phyloP scores from a whole-genome alignment of 2,888 invertebrate genomes.

The Melieria crassipennis region DNA sequence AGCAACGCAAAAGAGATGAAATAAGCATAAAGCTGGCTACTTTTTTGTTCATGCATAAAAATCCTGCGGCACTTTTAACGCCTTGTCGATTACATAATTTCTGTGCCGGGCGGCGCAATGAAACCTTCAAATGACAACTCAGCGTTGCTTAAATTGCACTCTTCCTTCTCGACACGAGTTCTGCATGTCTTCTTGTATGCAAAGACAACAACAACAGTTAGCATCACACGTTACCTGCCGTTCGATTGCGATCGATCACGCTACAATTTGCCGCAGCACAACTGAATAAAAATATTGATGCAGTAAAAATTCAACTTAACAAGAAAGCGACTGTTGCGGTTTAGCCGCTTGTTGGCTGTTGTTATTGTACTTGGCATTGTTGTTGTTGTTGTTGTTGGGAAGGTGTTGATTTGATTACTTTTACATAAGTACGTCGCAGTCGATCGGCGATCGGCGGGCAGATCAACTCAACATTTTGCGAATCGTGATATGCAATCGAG shows the following conservation, averaged over 20 bases:
- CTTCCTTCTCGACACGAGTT: too few species aligned
- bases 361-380: slow-evolving; percentile 25
- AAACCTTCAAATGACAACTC: too few species aligned
- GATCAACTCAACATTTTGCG: slow-evolving; percentile 1
- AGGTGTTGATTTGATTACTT: slow-evolving; percentile 65
- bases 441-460: slow-evolving; percentile 6
- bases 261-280: slow-evolving; percentile 43
- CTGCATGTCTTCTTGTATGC: too few species aligned
- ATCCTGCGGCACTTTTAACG: too few species aligned
- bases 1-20: background rate
- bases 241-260: slow-evolving; percentile 42
- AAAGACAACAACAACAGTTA: too few species aligned
- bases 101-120: too few species aligned
- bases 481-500: slow-evolving; percentile 38
- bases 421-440: slow-evolving; percentile 51
- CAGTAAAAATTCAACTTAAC: slow-evolving; percentile 23
- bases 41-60: too few species aligned
- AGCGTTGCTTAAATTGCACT: too few species aligned
- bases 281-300: slow-evolving; percentile 14
- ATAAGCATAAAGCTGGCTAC: background rate
- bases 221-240: background rate
- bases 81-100: too few species aligned
- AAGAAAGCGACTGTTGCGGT: slow-evolving; percentile 37
- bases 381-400: slow-evolving; percentile 43
- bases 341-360: slow-evolving; percentile 23